Evolutionary conservation across 30 jellyfish, hydroid and myxozoan genomes (phyloP).

Genomic region (Aurelia sp.): DNA sequence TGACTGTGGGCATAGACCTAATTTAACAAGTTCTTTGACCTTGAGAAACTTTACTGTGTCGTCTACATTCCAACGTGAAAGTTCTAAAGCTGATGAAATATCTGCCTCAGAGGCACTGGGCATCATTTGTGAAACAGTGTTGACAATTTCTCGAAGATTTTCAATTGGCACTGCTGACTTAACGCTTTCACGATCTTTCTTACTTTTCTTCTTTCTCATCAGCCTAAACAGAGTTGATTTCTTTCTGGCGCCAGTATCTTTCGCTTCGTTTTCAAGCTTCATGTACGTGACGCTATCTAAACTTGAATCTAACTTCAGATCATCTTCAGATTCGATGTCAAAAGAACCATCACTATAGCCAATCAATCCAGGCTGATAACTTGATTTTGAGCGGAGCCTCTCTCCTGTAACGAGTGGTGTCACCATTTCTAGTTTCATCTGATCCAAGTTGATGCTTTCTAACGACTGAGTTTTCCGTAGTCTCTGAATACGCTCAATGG

Average conservation of each 20-base stretch:
- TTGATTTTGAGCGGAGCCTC: constrained; percentile 13
- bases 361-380: not conserved
- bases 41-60: constrained; percentile 52
- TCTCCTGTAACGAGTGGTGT: constrained; percentile 1
- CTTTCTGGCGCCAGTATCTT: constrained; percentile 8
- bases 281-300: constrained; percentile 25
- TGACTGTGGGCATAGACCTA: constrained; percentile 47
- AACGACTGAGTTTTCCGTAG: constrained; percentile 68
- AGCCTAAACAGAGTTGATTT: constrained; percentile 27
- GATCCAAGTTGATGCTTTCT: constrained; percentile 28
- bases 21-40: constrained; percentile 23
- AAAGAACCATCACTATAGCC: not conserved
- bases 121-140: not conserved
- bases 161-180: not conserved
- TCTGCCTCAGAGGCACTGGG: constrained; percentile 41
- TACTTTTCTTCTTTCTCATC: constrained; percentile 20
- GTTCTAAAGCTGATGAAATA: constrained; percentile 25
- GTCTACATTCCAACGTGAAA: constrained; percentile 38
- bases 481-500: constrained; percentile 29
- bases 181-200: constrained; percentile 4
- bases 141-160: not conserved
- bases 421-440: not conserved
- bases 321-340: constrained; percentile 29
- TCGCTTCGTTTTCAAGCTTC: constrained; percentile 39
- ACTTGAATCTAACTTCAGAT: constrained; percentile 15